Evolutionary conservation across 64 coral and sea anemone species (phyloP).

Genomic region (Anthopleura sola): DNA sequence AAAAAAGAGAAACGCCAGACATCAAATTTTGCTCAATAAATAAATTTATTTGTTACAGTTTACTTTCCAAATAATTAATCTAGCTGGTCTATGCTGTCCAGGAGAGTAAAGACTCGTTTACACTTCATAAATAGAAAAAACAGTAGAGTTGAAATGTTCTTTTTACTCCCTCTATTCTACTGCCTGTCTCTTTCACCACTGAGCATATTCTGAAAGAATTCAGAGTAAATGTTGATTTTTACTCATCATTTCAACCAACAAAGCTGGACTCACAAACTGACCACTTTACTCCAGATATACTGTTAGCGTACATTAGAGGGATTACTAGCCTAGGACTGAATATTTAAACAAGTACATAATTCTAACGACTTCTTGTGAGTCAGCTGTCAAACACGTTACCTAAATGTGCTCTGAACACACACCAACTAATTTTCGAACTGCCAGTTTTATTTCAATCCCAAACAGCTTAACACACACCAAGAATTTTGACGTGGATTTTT

Average conservation of each 20-base stretch:
- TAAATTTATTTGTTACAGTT: slow-evolving; percentile 4
- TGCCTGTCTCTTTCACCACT: background rate
- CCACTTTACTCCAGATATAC: background rate
- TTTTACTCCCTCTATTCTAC: background rate
- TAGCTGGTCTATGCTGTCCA: background rate
- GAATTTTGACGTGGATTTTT: background rate
- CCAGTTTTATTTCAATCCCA: too few species aligned
- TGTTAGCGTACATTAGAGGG: background rate
- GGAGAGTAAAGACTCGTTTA: background rate
- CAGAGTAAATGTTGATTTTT: background rate
- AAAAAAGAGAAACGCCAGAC: background rate
- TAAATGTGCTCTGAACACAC: background rate
- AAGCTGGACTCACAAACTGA: background rate
- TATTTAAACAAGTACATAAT: background rate
- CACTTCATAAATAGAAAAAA: background rate
- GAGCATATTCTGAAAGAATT: background rate
- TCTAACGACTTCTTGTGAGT: background rate
- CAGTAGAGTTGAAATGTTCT: background rate
- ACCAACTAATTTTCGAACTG: too few species aligned
- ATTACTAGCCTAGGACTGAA: background rate
- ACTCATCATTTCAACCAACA: background rate
- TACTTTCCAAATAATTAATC: slow-evolving; percentile 1
- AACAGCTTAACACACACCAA: background rate
- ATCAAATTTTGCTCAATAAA: background rate
- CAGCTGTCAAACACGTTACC: background rate